Evolutionary conservation across 2,888 invertebrate genomes (phyloP).

Genomic region (Lepidochitona cinerea): DNA sequence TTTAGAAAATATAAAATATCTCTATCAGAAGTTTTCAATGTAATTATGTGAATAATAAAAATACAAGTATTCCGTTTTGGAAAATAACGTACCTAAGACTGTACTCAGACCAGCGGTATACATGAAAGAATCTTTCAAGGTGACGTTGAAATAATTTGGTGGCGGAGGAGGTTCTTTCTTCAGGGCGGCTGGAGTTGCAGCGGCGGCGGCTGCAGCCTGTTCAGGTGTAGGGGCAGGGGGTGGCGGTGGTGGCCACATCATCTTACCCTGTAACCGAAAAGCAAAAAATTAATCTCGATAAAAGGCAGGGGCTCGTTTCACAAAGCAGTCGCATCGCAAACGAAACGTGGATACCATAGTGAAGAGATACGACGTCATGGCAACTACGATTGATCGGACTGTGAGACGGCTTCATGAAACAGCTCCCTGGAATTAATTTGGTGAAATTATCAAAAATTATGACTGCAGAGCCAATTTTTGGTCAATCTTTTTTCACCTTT

Average conservation of each 20-base stretch:
- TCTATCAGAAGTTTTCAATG: neutral
- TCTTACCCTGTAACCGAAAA: conserved; percentile 76
- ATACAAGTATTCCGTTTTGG: no score
- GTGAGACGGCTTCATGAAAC: no score
- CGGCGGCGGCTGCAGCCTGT: conserved; percentile 61
- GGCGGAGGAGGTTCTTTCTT: conserved; percentile 61
- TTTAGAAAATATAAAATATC: neutral
- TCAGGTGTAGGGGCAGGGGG: conserved; percentile 74
- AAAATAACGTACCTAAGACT: conserved; percentile 43
- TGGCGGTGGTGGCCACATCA: conserved; percentile 87
- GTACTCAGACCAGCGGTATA: conserved; percentile 64
- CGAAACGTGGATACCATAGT: no score
- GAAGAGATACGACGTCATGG: no score
- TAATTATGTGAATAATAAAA: neutral
- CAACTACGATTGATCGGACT: no score
- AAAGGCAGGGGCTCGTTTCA: no score
- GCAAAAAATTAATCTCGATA: no score
- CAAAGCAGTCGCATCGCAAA: no score
- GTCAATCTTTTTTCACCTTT: no score
- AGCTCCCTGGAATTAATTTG: no score
- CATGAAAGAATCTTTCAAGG: conserved; percentile 69
- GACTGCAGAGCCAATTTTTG: no score
- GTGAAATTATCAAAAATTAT: no score
- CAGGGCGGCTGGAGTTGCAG: conserved; percentile 40
- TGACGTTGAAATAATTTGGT: conserved; percentile 80